Conservation (phyloP, 1,140 invertebrate species). For the Microplitis demolitor region DNA sequence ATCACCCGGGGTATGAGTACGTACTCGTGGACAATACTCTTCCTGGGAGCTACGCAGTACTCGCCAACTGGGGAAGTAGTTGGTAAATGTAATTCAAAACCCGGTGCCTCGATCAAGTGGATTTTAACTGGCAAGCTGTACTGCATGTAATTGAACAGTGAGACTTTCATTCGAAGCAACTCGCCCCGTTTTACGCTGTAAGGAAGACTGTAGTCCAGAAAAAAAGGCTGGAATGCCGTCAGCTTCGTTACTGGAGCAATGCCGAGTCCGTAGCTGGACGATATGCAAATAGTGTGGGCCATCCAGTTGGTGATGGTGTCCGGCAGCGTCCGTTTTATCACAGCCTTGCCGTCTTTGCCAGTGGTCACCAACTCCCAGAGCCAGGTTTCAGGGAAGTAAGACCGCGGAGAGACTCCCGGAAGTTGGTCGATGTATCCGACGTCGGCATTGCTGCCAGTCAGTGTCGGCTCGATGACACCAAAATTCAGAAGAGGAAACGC, state of each 20-base stretch:
- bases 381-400: conserved; percentile 74
- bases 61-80: conserved; percentile 29
- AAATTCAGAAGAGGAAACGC: conserved; percentile 45
- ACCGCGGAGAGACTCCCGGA: conserved; percentile 55
- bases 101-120: conserved; percentile 57
- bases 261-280: conserved; percentile 67
- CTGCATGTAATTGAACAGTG: conserved; percentile 75
- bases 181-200: conserved; percentile 75
- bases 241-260: conserved; percentile 65
- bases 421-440: conserved; percentile 49
- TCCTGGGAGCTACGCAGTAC: conserved; percentile 56
- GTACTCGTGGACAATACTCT: conserved; percentile 61
- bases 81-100: conserved; percentile 54
- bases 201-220: conserved; percentile 72
- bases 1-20: conserved; percentile 59
- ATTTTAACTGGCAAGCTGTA: conserved; percentile 67
- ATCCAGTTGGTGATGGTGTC: conserved; percentile 79
- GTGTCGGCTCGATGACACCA: conserved; percentile 2
- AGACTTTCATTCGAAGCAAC: conserved; percentile 69
- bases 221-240: conserved; percentile 75
- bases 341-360: conserved; percentile 61
- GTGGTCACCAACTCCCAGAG: conserved; percentile 67
- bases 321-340: conserved; percentile 64
- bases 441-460: conserved; percentile 36
- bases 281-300: conserved; percentile 72